Evolutionary conservation across 2,888 invertebrate genomes (phyloP).

Genomic region (Acleris laterana): DNA sequence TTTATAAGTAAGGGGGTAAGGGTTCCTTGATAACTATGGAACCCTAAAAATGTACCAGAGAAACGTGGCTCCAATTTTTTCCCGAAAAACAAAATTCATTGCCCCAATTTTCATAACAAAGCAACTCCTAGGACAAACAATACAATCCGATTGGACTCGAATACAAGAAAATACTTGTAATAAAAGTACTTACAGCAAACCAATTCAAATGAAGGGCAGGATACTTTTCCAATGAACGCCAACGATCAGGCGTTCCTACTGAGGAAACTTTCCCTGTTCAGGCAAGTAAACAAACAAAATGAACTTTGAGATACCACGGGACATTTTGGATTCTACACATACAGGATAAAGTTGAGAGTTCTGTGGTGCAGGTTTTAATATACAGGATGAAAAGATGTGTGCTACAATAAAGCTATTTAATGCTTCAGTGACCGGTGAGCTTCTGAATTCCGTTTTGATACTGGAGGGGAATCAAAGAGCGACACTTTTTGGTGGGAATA

Average conservation of each 20-base stretch:
- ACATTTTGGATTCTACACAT: slow-evolving; percentile 15
- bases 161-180: slow-evolving; percentile 30
- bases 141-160: slow-evolving; percentile 14
- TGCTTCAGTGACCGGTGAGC: slow-evolving; percentile 22
- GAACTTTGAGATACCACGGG: background rate
- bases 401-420: slow-evolving; percentile 29
- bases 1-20: too few relatives aligned
- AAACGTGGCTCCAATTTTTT: background rate
- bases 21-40: too few relatives aligned
- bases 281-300: slow-evolving; percentile 33
- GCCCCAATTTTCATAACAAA: slow-evolving; percentile 5
- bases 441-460: slow-evolving; percentile 3
- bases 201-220: slow-evolving; percentile 32
- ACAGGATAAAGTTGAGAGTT: background rate
- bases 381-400: slow-evolving; percentile 24
- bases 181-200: slow-evolving; percentile 23
- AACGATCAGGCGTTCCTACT: slow-evolving; percentile 21
- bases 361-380: slow-evolving; percentile 8
- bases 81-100: slow-evolving; percentile 21
- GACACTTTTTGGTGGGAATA: background rate
- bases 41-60: background rate
- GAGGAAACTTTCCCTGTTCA: slow-evolving; percentile 25
- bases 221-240: slow-evolving; percentile 33
- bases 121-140: slow-evolving; percentile 13
- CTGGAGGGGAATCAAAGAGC: slow-evolving; percentile 3